Conservation (phyloP, 2,888 invertebrate genomes). For the Drosophila gaucha region DNA sequence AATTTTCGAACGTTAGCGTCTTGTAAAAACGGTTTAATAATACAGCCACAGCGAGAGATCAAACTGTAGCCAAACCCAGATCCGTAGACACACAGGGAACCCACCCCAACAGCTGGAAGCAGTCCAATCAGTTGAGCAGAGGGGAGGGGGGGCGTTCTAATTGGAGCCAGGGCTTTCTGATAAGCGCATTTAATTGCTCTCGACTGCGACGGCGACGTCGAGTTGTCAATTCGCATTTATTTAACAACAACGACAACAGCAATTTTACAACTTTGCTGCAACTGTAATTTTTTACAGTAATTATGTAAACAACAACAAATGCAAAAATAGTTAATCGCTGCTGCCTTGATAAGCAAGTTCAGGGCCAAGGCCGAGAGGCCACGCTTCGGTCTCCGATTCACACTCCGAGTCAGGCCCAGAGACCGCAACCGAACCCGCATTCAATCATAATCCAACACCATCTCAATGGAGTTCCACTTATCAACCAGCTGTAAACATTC, state of each 20-base stretch:
- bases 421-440: conserved; percentile 22
- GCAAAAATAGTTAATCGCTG: conserved; percentile 32
- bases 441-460: conserved; percentile 3
- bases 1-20: conserved; percentile 78
- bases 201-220: conserved; percentile 5
- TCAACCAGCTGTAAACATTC: conserved; percentile 27
- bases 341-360: conserved; percentile 76
- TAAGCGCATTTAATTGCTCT: conserved; percentile 74
- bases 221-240: conserved; percentile 62
- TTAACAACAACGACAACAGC: conserved; percentile 47
- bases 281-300: conserved; percentile 73
- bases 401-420: conserved; percentile 21
- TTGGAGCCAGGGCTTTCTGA: conserved; percentile 65
- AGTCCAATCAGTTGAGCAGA: neutral
- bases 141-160: conserved; percentile 58
- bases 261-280: conserved; percentile 63
- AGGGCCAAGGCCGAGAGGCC: conserved; percentile 47
- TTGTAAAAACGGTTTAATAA: conserved; percentile 76
- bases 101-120: neutral
- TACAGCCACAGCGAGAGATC: conserved; percentile 12
- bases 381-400: conserved; percentile 7
- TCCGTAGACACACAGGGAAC: conserved; percentile 6
- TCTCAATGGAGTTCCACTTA: conserved; percentile 39
- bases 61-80: conserved; percentile 8
- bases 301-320: conserved; percentile 56